phyloP scores from a whole-genome alignment of 2,888 invertebrate genomes.

The Ariolimax columbianus region DNA sequence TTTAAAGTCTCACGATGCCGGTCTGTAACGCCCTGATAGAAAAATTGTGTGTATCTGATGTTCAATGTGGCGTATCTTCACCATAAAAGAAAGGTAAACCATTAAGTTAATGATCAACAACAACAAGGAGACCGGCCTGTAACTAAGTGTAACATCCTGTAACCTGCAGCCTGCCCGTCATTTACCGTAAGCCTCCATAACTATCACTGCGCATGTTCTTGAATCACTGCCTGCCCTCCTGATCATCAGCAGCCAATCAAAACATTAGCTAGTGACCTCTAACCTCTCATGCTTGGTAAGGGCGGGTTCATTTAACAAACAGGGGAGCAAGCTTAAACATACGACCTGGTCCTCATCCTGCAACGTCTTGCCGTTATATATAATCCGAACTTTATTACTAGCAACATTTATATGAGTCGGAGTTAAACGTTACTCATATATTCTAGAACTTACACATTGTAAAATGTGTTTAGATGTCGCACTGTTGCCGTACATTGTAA shows the following conservation, averaged over 20 bases:
- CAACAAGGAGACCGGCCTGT: no score
- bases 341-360: not conserved
- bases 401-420: not conserved
- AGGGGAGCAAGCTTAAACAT: not conserved
- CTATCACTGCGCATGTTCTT: slow-evolving; percentile 33
- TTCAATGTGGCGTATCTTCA: no score
- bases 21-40: no score
- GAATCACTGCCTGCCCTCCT: slow-evolving; percentile 45
- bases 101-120: no score
- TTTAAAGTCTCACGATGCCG: no score
- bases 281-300: slow-evolving; percentile 8
- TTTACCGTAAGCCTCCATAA: not conserved
- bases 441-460: not conserved
- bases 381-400: not conserved
- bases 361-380: not conserved
- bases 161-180: not conserved
- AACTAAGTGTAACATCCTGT: no score
- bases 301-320: not conserved
- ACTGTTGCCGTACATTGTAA: not conserved
- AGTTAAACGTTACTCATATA: not conserved
- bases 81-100: no score
- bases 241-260: slow-evolving; percentile 51
- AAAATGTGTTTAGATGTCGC: not conserved
- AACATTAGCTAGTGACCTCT: slow-evolving; percentile 42
- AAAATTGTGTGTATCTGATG: no score